A percentile compares a stretch with the other conserved stretches of the same genome.
These are phyloP conservation scores for Neelides sp. DNA, from an alignment of 1,140 invertebrate species.

Conservation along the genomic window DNA sequence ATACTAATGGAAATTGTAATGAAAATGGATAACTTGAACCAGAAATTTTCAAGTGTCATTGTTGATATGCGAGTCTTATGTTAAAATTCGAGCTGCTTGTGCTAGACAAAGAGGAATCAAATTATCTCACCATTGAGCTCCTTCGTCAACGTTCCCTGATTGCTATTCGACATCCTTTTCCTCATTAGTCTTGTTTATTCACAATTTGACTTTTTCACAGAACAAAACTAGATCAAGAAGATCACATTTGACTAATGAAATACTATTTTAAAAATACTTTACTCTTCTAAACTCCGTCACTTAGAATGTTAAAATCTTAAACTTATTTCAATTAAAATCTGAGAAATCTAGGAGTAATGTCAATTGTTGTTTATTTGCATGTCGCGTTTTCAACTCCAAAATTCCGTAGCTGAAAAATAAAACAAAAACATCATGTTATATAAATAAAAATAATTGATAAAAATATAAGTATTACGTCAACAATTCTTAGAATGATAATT, in stretches of 20 bases:
- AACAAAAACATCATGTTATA: too few relatives aligned
- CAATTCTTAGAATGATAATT: too few relatives aligned
- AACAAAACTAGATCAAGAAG: too few relatives aligned
- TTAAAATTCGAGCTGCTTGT: neutral
- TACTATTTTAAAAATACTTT: neutral
- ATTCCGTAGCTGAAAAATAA: too few relatives aligned
- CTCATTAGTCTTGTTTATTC: constrained; percentile 14
- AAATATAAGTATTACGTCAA: too few relatives aligned
- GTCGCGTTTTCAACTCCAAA: too few relatives aligned
- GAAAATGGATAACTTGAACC: neutral
- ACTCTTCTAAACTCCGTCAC: neutral
- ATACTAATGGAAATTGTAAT: neutral
- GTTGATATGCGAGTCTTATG: neutral
- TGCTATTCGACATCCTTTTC: constrained; percentile 22
- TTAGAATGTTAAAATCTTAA: neutral
- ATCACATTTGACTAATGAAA: too few relatives aligned
- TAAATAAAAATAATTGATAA: too few relatives aligned
- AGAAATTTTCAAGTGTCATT: neutral
- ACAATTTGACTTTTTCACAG: neutral
- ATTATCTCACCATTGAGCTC: constrained; percentile 22
- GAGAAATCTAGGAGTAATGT: neutral
- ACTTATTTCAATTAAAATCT: neutral
- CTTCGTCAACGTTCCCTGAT: constrained; percentile 25
- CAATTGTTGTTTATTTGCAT: neutral
- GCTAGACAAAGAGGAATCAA: neutral